phyloP scores from a whole-genome alignment of 92 coral and sea anemone species.

The Micromussa lordhowensis region DNA sequence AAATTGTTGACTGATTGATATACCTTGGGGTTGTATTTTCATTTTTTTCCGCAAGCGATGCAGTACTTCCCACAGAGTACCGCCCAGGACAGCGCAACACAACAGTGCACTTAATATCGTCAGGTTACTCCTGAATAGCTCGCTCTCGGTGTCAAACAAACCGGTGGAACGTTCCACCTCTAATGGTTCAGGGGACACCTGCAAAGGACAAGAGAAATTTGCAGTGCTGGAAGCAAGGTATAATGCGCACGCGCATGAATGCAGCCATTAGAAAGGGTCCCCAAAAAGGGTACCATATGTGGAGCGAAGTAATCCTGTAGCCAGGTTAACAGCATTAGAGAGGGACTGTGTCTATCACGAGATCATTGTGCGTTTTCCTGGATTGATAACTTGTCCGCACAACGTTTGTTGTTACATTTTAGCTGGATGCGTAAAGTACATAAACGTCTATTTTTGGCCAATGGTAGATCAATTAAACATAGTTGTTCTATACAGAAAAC shows the following conservation, averaged over 20 bases:
- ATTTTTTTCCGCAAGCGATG: constrained; percentile 3
- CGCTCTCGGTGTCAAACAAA: constrained; percentile 57
- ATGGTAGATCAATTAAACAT: too few relatives aligned
- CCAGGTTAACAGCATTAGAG: neutral
- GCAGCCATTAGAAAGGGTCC: neutral
- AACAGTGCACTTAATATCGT: constrained; percentile 9
- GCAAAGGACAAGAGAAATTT: neutral
- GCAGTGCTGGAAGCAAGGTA: neutral
- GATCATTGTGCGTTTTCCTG: too few relatives aligned
- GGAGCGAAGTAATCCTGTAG: neutral
- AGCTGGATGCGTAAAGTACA: too few relatives aligned
- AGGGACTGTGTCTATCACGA: too few relatives aligned
- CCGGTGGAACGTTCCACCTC: constrained; percentile 76
- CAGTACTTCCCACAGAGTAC: constrained; percentile 24
- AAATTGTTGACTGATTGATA: neutral
- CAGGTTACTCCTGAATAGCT: constrained; percentile 30
- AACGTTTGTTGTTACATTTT: too few relatives aligned
- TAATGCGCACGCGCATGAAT: neutral
- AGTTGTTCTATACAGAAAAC: too few relatives aligned
- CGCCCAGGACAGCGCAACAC: constrained; percentile 13
- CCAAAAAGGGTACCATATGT: neutral
- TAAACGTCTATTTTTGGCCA: too few relatives aligned
- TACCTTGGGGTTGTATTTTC: constrained; percentile 19
- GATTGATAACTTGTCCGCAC: too few relatives aligned
- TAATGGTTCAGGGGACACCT: constrained; percentile 63